A percentile compares a stretch with the other conserved stretches of the same genome.
Conservation (phyloP, 1,140 invertebrate genomes). For the Wiebesia pumilae region DNA sequence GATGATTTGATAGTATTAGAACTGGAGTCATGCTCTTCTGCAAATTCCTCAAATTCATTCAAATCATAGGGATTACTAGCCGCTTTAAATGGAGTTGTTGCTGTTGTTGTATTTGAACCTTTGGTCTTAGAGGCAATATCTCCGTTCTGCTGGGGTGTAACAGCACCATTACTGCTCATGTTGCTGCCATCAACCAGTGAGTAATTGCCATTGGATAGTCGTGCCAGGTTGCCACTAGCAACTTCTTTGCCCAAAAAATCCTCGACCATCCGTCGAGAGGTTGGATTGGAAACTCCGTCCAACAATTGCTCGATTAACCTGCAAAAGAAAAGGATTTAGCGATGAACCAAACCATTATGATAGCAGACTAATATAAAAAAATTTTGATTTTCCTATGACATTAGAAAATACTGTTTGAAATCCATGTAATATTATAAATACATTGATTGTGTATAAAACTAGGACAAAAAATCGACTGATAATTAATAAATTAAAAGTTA, state of each 20-base stretch:
- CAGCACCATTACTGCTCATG: neutral
- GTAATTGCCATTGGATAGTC: constrained; percentile 81
- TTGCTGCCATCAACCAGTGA: constrained; percentile 73
- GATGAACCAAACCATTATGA: no score
- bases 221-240: constrained; percentile 80
- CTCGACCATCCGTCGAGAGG: constrained; percentile 80
- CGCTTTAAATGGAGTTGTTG: constrained; percentile 25
- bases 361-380: no score
- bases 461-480: neutral
- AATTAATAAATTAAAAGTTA: constrained; percentile 9
- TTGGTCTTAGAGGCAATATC: constrained; percentile 5
- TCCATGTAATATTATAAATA: neutral
- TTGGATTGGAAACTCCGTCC: constrained; percentile 79
- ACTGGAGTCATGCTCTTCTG: constrained; percentile 60
- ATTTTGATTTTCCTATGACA: no score
- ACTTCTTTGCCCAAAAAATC: constrained; percentile 81
- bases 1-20: constrained; percentile 60
- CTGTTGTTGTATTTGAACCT: constrained; percentile 44
- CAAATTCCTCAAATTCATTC: constrained; percentile 62
- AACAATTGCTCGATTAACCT: constrained; percentile 80
- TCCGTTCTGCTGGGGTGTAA: constrained; percentile 6
- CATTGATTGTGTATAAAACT: neutral
- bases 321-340: neutral
- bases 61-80: constrained; percentile 64
- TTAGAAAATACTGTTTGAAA: neutral